A percentile compares a stretch with the other conserved stretches of the same genome.
These are phyloP conservation scores for Vireo altiloquus DNA, from an alignment of 2,113 vertebrate genomes.

Conservation along the genomic window DNA sequence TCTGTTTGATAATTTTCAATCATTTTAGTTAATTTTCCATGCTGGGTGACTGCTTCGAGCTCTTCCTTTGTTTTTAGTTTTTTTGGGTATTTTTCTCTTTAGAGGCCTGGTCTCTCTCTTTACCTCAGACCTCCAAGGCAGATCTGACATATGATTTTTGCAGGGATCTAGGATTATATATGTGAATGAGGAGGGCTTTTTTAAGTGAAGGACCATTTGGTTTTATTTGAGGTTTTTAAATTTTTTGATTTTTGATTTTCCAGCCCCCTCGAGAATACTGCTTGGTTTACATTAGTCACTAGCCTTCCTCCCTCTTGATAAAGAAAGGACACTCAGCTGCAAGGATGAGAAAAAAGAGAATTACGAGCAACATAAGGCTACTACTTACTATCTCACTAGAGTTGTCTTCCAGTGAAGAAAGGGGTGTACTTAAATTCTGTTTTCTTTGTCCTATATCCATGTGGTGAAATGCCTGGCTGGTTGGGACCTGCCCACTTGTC, in stretches of 20 bases:
- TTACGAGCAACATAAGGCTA: neutral
- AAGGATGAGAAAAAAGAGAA: neutral
- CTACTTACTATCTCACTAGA: neutral
- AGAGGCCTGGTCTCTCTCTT: neutral
- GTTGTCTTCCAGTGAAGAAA: neutral
- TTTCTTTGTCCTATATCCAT: neutral
- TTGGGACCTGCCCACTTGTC: neutral
- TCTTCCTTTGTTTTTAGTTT: neutral
- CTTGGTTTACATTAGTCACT: neutral
- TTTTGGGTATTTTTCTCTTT: neutral
- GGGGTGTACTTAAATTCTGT: neutral
- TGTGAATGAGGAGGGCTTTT: neutral
- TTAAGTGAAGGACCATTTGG: neutral
- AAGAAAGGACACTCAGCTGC: neutral
- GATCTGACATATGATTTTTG: neutral
- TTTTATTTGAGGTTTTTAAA: neutral
- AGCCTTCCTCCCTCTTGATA: neutral
- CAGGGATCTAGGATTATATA: neutral
- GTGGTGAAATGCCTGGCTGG: neutral
- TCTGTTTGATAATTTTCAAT: neutral
- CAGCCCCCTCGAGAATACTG: neutral
- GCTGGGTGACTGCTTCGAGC: slow-evolving; percentile 25
- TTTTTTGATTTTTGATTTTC: neutral
- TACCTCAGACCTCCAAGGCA: neutral
- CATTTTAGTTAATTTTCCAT: slow-evolving; percentile 39